Conservation (phyloP, 1,140 invertebrate species). For the Melitaea cinxia region DNA sequence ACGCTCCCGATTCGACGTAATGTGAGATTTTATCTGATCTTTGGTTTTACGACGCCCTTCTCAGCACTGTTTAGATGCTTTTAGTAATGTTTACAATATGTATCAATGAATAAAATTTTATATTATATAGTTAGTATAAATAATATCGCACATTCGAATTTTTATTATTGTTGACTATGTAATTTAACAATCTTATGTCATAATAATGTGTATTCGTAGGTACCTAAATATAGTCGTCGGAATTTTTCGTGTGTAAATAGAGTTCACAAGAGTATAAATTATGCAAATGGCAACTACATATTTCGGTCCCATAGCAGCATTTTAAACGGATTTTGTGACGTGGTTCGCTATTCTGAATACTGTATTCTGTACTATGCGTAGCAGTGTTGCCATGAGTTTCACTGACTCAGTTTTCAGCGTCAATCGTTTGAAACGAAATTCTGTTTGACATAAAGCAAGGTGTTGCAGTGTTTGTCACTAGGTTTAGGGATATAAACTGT, state of each 20-base stretch:
- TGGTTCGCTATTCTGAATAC: slow-evolving; percentile 13
- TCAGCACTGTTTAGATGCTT: slow-evolving; percentile 15
- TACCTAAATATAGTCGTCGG: slow-evolving; percentile 2
- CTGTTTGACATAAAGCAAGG: slow-evolving; percentile 30
- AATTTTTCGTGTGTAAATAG: slow-evolving; percentile 16
- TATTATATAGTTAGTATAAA: slow-evolving; percentile 3
- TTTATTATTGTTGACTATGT: neutral
- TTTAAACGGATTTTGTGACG: slow-evolving; percentile 20
- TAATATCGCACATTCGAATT: neutral
- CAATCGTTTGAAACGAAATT: slow-evolving; percentile 36
- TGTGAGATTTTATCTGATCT: slow-evolving; percentile 9
- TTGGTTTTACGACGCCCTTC: slow-evolving; percentile 9
- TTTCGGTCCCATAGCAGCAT: slow-evolving; percentile 9
- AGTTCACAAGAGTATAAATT: slow-evolving; percentile 13
- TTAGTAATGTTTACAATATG: slow-evolving; percentile 22
- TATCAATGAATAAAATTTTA: slow-evolving; percentile 8
- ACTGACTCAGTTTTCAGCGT: slow-evolving; percentile 32
- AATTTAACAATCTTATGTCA: slow-evolving; percentile 1
- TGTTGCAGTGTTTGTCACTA: slow-evolving; percentile 7
- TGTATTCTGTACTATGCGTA: slow-evolving; percentile 4
- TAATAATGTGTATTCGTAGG: neutral
- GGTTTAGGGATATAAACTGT: neutral
- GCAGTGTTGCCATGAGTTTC: slow-evolving; percentile 13
- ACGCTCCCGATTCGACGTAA: slow-evolving; percentile 1
- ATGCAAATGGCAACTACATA: slow-evolving; percentile 11